Conservation (phyloP, 2,888 invertebrate species). For the Eurytoma californica region DNA sequence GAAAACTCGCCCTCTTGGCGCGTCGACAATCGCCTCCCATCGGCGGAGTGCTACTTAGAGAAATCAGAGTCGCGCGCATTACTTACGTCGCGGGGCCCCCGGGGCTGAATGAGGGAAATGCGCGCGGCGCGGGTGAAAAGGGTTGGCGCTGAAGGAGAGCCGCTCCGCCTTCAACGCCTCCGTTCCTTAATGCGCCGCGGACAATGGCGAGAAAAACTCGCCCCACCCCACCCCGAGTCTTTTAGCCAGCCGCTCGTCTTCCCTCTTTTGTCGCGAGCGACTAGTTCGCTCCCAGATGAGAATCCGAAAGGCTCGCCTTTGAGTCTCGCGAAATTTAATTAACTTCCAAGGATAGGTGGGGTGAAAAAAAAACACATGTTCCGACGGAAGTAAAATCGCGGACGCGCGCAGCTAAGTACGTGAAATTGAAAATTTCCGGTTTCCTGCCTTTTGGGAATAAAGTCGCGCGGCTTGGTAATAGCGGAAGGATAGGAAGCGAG, state of each 20-base stretch:
- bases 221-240: constrained; percentile 59
- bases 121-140: constrained; percentile 58
- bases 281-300: not conserved
- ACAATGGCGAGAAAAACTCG: constrained; percentile 69
- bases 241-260: constrained; percentile 56
- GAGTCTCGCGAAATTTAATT: too few species aligned
- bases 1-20: constrained; percentile 53
- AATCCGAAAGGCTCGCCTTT: too few species aligned
- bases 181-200: constrained; percentile 68
- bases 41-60: constrained; percentile 73
- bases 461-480: not conserved
- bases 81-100: constrained; percentile 65
- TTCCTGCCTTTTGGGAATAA: constrained; percentile 32
- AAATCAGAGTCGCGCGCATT: constrained; percentile 69
- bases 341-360: not conserved
- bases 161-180: constrained; percentile 12
- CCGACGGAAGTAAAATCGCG: constrained; percentile 17
- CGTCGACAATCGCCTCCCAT: constrained; percentile 63
- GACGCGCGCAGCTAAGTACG: not conserved
- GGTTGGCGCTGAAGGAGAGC: constrained; percentile 54
- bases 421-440: constrained; percentile 43
- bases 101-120: constrained; percentile 18
- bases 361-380: not conserved
- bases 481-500: not conserved
- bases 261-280: constrained; percentile 14